Percentiles rank a stretch among this genome's conserved stretches.
phyloP scores from a whole-genome alignment of 2,113 vertebrate genomes.

The Tachysurus fulvidraco region DNA sequence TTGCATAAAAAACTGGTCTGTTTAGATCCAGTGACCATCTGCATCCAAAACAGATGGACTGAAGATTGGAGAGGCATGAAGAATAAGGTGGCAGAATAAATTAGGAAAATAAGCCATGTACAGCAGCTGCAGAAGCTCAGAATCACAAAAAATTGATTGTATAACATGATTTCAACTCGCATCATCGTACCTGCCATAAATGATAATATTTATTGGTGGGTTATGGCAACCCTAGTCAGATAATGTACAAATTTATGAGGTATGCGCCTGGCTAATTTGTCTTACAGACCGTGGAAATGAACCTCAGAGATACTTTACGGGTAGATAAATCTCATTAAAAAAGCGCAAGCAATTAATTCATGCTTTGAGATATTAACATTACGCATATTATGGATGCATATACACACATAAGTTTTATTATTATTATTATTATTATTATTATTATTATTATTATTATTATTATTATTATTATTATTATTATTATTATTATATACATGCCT shows the following conservation, averaged over 20 bases:
- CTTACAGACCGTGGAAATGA: neutral
- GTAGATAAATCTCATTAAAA: conserved; percentile 9
- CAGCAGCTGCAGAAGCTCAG: neutral
- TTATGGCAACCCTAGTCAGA: conserved; percentile 7
- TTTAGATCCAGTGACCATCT: neutral
- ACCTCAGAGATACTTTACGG: neutral
- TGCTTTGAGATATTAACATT: neutral
- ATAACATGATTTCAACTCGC: neutral
- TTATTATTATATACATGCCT: neutral
- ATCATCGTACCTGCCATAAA: neutral
- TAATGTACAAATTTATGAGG: conserved; percentile 21
- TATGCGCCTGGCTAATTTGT: conserved; percentile 29
- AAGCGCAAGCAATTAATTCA: neutral
- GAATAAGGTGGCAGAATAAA: neutral
- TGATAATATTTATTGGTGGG: neutral
- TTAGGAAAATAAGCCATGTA: neutral
- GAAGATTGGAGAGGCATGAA: neutral
- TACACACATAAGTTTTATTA: neutral
- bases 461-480: no score
- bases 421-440: no score
- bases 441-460: no score
- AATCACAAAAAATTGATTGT: neutral
- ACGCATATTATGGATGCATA: neutral
- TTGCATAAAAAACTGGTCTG: neutral
- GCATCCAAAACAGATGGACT: neutral